Percentiles rank a stretch among this genome's conserved stretches.
Evolutionary conservation across 2,113 vertebrate species (phyloP).

Genomic region (human): GRCh38 chr17:72560501-72561000

Average conservation of each 20-base stretch:
- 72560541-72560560: neutral
- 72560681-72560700: fast-evolving
- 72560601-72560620: neutral
- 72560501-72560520: neutral
- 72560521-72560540: neutral
- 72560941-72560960: neutral
- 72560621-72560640: fast-evolving
- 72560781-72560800: fast-evolving
- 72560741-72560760: no score
- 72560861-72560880: fast-evolving
- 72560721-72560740: no score
- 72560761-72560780: fast-evolving
- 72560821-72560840: neutral
- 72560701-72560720: neutral
- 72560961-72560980: neutral
- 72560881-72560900: neutral
- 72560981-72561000: neutral
- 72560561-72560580: fast-evolving
- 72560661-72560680: fast-evolving
- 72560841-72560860: fast-evolving
- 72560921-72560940: neutral
- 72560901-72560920: neutral
- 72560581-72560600: neutral
- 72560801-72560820: fast-evolving
- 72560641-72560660: fast-evolving